A percentile compares a stretch with the other conserved stretches of the same genome.
Conservation (phyloP, 1,140 invertebrate genomes). For the Drosophila rufa region DNA sequence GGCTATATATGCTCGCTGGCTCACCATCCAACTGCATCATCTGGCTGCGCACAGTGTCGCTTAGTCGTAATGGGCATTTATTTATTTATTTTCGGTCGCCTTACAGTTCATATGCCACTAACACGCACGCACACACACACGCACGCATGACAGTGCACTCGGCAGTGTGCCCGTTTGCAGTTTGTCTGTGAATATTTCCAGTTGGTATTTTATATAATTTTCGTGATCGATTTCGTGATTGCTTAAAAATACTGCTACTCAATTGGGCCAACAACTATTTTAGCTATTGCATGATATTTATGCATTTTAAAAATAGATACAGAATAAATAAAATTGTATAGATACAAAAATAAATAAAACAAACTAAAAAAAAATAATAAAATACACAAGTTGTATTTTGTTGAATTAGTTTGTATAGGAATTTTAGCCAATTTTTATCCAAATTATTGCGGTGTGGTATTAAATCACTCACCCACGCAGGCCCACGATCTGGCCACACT, state of each 20-base stretch:
- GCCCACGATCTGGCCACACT: background rate
- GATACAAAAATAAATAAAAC: too few relatives aligned
- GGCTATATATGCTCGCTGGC: slow-evolving; percentile 20
- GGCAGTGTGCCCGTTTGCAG: slow-evolving; percentile 15
- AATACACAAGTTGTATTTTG: too few relatives aligned
- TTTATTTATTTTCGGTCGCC: slow-evolving; percentile 68
- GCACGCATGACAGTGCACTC: slow-evolving; percentile 42
- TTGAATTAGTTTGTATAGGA: too few relatives aligned
- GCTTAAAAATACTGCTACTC: too few relatives aligned
- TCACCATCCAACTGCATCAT: slow-evolving; percentile 68
- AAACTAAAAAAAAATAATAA: too few relatives aligned
- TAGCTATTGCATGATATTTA: too few relatives aligned
- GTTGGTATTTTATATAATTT: background rate
- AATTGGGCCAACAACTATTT: too few relatives aligned
- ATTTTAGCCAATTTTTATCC: too few relatives aligned
- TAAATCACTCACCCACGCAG: too few relatives aligned
- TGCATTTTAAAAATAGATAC: too few relatives aligned
- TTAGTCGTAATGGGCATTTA: slow-evolving; percentile 40
- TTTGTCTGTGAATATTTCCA: background rate
- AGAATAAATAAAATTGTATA: too few relatives aligned
- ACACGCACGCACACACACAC: slow-evolving; percentile 57
- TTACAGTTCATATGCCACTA: slow-evolving; percentile 50
- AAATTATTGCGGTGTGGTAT: too few relatives aligned
- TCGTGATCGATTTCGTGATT: background rate
- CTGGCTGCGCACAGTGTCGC: slow-evolving; percentile 48